These are phyloP conservation scores for Ophonus ardosiacus DNA, from an alignment of 2,888 invertebrate species.

Conservation along the genomic window DNA sequence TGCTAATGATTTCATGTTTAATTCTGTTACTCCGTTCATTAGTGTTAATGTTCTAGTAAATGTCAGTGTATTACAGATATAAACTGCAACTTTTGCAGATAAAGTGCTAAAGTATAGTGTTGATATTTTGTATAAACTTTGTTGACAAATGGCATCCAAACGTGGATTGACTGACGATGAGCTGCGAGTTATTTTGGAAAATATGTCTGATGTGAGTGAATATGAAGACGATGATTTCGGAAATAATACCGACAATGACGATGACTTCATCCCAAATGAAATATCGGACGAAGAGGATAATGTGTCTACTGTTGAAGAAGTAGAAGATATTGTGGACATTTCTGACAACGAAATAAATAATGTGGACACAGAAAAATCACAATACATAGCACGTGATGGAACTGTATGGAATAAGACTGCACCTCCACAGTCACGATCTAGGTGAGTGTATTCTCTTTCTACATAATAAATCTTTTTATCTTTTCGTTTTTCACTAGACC, in stretches of 20 bases:
- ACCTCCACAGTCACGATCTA: too few species aligned
- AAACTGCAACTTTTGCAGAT: not conserved
- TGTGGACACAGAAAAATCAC: slow-evolving; percentile 4
- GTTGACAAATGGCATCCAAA: slow-evolving; percentile 13
- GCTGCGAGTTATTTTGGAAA: not conserved
- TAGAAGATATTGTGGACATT: too few species aligned
- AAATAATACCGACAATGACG: too few species aligned
- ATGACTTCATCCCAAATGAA: not conserved
- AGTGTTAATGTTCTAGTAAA: not conserved
- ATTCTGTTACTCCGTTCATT: not conserved
- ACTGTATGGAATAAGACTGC: not conserved
- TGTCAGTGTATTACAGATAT: not conserved
- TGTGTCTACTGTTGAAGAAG: not conserved
- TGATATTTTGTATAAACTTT: not conserved
- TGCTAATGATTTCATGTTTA: not conserved
- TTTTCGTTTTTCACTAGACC: slow-evolving; percentile 3
- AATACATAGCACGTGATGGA: slow-evolving; percentile 13
- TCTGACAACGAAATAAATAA: not conserved
- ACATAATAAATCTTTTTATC: not conserved
- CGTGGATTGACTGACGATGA: slow-evolving; percentile 4
- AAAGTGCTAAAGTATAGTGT: not conserved
- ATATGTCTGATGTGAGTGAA: not conserved
- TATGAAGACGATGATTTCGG: too few species aligned
- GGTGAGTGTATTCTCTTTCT: too few species aligned
- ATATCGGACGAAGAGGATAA: slow-evolving; percentile 20